Conservation (phyloP, 2,888 invertebrate species). For the Drosophila colorata region DNA sequence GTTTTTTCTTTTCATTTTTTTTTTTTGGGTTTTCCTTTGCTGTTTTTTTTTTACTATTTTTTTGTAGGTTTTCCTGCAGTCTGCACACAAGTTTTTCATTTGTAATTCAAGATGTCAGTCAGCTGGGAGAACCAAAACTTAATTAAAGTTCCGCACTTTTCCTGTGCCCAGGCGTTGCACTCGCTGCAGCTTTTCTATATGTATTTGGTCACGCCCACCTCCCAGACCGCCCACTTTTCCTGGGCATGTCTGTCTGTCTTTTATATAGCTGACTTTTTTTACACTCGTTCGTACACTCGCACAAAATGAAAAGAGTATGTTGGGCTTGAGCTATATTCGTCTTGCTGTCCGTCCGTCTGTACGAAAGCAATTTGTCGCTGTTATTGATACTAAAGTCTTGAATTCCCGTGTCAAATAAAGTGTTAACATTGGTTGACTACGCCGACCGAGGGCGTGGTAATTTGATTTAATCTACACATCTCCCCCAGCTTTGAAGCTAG, state of each 20-base stretch:
- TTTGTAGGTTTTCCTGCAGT: constrained; percentile 57
- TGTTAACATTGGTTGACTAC: too few species aligned
- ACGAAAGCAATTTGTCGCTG: too few species aligned
- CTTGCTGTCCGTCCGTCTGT: too few species aligned
- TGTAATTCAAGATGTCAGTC: constrained; percentile 84
- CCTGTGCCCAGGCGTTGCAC: constrained; percentile 47
- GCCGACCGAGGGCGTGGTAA: too few species aligned
- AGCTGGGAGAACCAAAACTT: constrained; percentile 83
- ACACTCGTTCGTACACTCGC: background rate
- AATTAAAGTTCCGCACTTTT: constrained; percentile 83
- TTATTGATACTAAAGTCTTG: too few species aligned
- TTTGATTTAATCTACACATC: too few species aligned
- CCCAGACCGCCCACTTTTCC: constrained; percentile 35
- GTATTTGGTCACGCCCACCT: constrained; percentile 43
- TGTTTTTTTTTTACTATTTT: constrained; percentile 12
- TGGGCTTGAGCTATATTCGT: background rate
- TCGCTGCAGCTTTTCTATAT: constrained; percentile 39
- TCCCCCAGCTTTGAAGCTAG: too few species aligned
- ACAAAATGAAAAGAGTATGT: background rate
- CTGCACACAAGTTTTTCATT: constrained; percentile 82
- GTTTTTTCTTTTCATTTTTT: constrained; percentile 34
- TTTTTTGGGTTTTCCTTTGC: constrained; percentile 41
- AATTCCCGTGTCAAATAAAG: too few species aligned
- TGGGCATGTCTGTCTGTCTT: constrained; percentile 15
- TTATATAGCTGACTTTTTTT: constrained; percentile 15